Evolutionary conservation across 2,113 vertebrate species (phyloP).

Genomic region (Nothocercus nigrocapillus): DNA sequence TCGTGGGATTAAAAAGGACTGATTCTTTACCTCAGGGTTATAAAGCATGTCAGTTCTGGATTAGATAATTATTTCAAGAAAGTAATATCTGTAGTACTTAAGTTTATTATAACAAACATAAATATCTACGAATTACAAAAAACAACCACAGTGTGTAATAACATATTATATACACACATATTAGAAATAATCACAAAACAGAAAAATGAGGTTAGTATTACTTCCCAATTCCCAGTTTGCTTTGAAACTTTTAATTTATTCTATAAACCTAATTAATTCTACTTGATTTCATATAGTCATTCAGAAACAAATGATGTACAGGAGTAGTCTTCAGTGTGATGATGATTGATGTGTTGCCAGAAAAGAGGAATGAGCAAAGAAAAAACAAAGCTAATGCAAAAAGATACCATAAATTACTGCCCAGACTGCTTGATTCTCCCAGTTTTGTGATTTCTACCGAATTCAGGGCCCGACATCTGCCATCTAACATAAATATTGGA

Average conservation of each 20-base stretch:
- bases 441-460: not conserved
- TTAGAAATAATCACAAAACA: conserved; percentile 57
- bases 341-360: not conserved
- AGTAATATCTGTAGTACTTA: conserved; percentile 36
- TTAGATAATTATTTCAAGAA: conserved; percentile 60
- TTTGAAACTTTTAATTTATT: conserved; percentile 44
- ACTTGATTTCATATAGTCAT: conserved; percentile 15
- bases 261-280: conserved; percentile 32
- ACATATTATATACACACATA: conserved; percentile 57
- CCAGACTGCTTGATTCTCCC: conserved; percentile 13
- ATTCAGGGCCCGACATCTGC: conserved; percentile 6
- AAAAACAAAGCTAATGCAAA: conserved; percentile 34
- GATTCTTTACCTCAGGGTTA: not conserved
- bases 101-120: conserved; percentile 71
- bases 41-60: not conserved
- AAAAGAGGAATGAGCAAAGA: not conserved
- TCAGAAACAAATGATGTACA: conserved; percentile 16
- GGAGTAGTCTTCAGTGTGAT: not conserved
- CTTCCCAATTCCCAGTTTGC: not conserved
- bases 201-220: conserved; percentile 41
- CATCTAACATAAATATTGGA: not conserved
- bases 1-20: not conserved
- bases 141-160: conserved; percentile 54
- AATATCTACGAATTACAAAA: conserved; percentile 71
- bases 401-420: not conserved